Percentiles rank a stretch among this genome's conserved stretches.
phyloP scores from a whole-genome alignment of 1,140 invertebrate genomes.

The Lordiphosa collinella region DNA sequence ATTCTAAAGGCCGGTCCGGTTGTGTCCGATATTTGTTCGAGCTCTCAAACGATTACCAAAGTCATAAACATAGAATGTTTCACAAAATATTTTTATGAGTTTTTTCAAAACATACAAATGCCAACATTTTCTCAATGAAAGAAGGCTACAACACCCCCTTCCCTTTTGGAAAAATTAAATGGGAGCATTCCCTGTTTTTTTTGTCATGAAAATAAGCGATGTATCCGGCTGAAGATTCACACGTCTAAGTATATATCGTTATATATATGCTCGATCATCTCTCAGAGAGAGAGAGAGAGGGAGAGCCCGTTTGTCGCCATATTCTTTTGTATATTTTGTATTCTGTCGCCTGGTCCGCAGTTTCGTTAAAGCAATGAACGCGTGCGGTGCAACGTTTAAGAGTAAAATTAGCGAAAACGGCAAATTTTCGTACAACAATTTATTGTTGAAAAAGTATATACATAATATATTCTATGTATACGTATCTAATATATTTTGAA shows the following conservation, averaged over 20 bases:
- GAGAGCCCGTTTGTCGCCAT: constrained; percentile 48
- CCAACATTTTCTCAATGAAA: constrained; percentile 65
- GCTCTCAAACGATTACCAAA: constrained; percentile 32
- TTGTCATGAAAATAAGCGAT: constrained; percentile 59
- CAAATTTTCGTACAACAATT: constrained; percentile 57
- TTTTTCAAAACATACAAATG: constrained; percentile 41
- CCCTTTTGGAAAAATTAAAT: constrained; percentile 23
- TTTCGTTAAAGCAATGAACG: constrained; percentile 71
- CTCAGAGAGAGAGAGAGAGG: constrained; percentile 13
- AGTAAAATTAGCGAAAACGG: constrained; percentile 43
- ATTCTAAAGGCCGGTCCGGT: too few relatives aligned
- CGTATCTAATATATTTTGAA: constrained; percentile 20
- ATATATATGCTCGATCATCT: constrained; percentile 32
- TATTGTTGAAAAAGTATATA: constrained; percentile 47
- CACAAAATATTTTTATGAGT: constrained; percentile 53
- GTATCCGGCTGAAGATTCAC: constrained; percentile 39
- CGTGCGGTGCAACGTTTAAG: constrained; percentile 59
- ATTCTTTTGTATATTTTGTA: constrained; percentile 31
- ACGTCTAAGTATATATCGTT: constrained; percentile 12
- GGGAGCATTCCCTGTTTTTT: constrained; percentile 33
- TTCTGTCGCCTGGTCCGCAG: constrained; percentile 46
- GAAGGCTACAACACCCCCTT: constrained; percentile 1
- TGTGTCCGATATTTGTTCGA: constrained; percentile 13
- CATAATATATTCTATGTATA: constrained; percentile 19
- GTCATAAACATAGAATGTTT: constrained; percentile 28